Evolutionary conservation across 2,113 vertebrate genomes (phyloP).

Genomic region (Gavialis gangeticus): DNA sequence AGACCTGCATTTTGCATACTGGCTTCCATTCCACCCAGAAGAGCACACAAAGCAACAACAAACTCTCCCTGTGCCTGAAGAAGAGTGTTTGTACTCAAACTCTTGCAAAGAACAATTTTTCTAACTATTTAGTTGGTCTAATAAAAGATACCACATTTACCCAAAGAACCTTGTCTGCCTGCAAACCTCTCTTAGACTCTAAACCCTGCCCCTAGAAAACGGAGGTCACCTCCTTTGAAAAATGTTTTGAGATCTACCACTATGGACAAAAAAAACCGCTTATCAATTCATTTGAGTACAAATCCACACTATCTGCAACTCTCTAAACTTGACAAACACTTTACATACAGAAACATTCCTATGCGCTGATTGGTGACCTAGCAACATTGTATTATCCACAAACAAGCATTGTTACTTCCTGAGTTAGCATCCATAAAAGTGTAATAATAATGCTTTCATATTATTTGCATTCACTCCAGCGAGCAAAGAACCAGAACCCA

Average conservation of each 20-base stretch:
- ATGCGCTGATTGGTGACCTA: background rate
- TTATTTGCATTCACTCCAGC: background rate
- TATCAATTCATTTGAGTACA: background rate
- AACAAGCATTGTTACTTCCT: background rate
- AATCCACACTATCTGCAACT: background rate
- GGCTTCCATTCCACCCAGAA: no score
- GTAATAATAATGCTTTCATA: background rate
- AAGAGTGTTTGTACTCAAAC: no score
- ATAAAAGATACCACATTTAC: no score
- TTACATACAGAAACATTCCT: background rate
- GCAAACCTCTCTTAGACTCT: no score
- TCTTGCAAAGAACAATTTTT: no score
- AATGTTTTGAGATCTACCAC: background rate
- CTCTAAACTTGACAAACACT: background rate
- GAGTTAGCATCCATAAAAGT: background rate
- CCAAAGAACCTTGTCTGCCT: no score
- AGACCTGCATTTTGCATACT: no score
- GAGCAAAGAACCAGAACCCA: no score
- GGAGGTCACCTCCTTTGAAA: background rate
- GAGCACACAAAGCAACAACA: no score
- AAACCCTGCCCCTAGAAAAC: background rate
- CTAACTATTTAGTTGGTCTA: no score
- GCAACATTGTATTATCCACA: background rate
- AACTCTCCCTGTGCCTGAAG: no score
- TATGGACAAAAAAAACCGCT: no score